Evolutionary conservation across 2,888 invertebrate species (phyloP).

Genomic region (Macrophya alboannulata): DNA sequence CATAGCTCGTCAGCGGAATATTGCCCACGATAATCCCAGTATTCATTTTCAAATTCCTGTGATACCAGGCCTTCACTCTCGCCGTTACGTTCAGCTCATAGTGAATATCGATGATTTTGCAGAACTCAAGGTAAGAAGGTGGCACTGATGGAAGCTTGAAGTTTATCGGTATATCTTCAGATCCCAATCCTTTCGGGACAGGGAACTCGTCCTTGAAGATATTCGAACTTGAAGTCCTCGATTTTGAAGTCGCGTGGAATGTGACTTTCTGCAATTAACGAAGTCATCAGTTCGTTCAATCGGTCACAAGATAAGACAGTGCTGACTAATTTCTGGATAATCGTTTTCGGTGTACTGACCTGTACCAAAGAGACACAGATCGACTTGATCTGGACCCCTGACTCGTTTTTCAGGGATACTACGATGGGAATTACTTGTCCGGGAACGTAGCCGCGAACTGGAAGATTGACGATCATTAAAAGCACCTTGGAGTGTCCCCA

Average conservation of each 20-base stretch:
- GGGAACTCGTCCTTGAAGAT: conserved; percentile 1
- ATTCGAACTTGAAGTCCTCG: neutral
- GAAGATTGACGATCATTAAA: conserved; percentile 17
- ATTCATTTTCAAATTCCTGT: neutral
- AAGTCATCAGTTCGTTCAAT: neutral
- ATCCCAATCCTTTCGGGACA: neutral
- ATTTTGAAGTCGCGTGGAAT: conserved; percentile 28
- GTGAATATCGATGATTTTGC: conserved; percentile 31
- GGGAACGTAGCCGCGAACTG: conserved; percentile 34
- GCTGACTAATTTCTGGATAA: neutral
- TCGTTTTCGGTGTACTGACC: neutral
- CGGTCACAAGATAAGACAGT: neutral
- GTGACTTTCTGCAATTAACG: neutral
- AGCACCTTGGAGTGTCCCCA: conserved; percentile 27
- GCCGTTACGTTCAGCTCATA: conserved; percentile 18
- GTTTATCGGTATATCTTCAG: neutral
- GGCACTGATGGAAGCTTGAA: conserved; percentile 25
- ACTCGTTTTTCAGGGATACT: conserved; percentile 24
- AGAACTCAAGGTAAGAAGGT: conserved; percentile 26
- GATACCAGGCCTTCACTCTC: conserved; percentile 22
- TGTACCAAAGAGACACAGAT: neutral
- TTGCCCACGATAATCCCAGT: conserved; percentile 36
- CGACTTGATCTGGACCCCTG: neutral
- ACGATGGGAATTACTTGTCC: conserved; percentile 27
- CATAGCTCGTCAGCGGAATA: conserved; percentile 15